Base-by-base conservation (phyloP, 1,140 invertebrate species). In the Galleria mellonella region DNA sequence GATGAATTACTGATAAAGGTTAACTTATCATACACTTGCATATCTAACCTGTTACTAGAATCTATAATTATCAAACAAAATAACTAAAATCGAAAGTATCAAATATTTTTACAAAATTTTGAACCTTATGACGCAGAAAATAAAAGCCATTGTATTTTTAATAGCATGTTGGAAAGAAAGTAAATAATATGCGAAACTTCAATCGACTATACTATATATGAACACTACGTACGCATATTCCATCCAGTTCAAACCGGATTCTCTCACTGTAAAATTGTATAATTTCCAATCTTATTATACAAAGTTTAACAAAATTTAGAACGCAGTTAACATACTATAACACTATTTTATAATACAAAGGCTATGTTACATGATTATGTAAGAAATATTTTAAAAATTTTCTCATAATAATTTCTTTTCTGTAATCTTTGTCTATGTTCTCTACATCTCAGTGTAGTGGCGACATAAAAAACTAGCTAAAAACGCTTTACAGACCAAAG, bases 211-310 rank as follows among this genome's bases (percentile, higher is more conserved):
- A 15, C 2, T 17, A 15, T 37, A 37, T 17, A 15, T 7, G 4
- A 7, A 15, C 35, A 2, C 14, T 9, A 14, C 33, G 33, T 9
- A 37, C 35, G 35, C 13, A 17, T 13, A 8, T 12, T 9, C 2
- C 9, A 37, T 17, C 35, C 35, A 15, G 35, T 13, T n/a, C 9
- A 9, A 37, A 37, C 35, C 35, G 35, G 35, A 37, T 37, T 23
- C 35, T 37, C 9, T 17, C 2, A 23, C 17, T 23, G 33, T 35
- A 37, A 37, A 37, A 37, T 17, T 37, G 35, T 37, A 37, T 37
- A 17, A 37, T 37, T 35, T 37, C 35, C 13, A 37, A 37, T 37
- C 6, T 37, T 17, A 37, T 37, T 37, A 37, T 37, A 10, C 35
- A 37, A 5, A 33, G 17, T 23, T 2, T 23, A 3, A 6, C 17